Conservation (phyloP, 2,797 vertebrate species). For the Danio aesculapii region DNA sequence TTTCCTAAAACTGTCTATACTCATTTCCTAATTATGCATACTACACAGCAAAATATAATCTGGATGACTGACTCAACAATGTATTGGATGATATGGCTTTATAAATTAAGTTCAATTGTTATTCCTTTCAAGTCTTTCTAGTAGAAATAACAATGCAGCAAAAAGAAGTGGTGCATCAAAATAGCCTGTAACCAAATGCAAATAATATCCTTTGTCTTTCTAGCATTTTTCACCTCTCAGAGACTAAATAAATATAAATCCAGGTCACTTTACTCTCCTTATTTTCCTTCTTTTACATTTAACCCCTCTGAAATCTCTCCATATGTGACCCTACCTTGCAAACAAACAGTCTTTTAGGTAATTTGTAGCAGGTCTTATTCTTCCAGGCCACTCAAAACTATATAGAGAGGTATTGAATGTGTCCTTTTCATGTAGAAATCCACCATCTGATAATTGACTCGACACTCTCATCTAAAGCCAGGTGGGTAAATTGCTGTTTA, state of each 20-base stretch:
- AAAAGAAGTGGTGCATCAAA: constrained; percentile 30
- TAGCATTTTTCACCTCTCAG: neutral
- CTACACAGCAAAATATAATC: neutral
- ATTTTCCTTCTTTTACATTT: neutral
- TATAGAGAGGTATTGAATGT: neutral
- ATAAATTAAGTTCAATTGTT: neutral
- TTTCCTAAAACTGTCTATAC: too few species aligned
- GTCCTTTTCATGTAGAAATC: constrained; percentile 6
- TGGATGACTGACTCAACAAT: neutral
- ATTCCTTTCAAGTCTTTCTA: neutral
- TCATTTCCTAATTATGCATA: neutral
- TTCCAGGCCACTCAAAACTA: neutral
- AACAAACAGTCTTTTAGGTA: neutral
- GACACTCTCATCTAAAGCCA: neutral
- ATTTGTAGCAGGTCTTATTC: neutral
- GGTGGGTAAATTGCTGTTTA: constrained; percentile 1
- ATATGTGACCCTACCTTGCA: neutral
- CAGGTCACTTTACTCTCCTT: neutral
- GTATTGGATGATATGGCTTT: neutral
- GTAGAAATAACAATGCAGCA: constrained; percentile 15
- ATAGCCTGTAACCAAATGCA: constrained; percentile 46
- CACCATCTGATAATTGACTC: constrained; percentile 6
- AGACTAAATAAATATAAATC: constrained; percentile 20
- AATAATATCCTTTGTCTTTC: constrained; percentile 15
- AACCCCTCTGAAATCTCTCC: neutral